phyloP scores from a whole-genome alignment of 2,797 vertebrate species.

The Cyprinodon diabolis region DNA sequence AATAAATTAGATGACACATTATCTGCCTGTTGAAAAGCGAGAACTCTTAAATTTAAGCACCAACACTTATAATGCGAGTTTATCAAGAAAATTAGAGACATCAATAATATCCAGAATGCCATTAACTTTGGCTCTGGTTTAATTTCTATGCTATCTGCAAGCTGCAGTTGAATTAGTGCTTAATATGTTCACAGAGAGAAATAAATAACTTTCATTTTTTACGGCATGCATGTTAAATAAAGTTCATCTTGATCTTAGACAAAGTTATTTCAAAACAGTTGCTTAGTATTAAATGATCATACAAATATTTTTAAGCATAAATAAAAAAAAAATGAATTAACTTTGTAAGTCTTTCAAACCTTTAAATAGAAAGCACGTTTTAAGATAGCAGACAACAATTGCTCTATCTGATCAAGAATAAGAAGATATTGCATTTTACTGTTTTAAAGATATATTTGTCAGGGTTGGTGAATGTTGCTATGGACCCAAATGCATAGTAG shows the following conservation, averaged over 20 bases:
- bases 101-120: not conserved
- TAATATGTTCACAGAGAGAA: not conserved
- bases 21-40: not conserved
- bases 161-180: not conserved
- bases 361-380: not conserved
- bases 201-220: no score
- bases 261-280: not conserved
- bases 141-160: not conserved
- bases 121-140: not conserved
- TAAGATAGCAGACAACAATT: not conserved
- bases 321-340: not conserved
- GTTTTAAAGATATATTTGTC: not conserved
- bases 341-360: not conserved
- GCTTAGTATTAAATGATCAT: no score
- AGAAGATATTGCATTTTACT: not conserved
- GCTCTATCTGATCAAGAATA: not conserved
- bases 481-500: no score
- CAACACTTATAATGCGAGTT: not conserved
- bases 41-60: conserved; percentile 1
- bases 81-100: conserved; percentile 3
- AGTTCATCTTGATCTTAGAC: not conserved
- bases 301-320: not conserved
- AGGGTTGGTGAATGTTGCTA: no score
- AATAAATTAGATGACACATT: conserved; percentile 34
- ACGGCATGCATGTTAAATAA: not conserved